A percentile compares a stretch with the other conserved stretches of the same genome.
phyloP scores from a whole-genome alignment of 2,888 invertebrate genomes.

The Patella ulyssiponensis region DNA sequence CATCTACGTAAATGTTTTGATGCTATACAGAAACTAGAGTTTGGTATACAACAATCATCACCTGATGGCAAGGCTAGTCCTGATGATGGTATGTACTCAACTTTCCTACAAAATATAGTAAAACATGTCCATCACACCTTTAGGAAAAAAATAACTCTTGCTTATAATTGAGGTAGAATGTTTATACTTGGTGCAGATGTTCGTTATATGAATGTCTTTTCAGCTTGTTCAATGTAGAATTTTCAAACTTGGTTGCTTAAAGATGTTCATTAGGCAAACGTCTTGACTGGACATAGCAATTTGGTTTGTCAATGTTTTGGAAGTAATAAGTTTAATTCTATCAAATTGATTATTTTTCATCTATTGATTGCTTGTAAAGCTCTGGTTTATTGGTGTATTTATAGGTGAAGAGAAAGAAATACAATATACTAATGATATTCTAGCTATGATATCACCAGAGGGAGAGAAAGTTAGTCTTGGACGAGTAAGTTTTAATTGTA shows the following conservation, averaged over 20 bases:
- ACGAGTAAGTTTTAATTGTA: slow-evolving; percentile 74
- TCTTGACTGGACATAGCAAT: too few relatives aligned
- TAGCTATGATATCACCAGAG: slow-evolving; percentile 92
- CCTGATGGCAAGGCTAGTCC: slow-evolving; percentile 58
- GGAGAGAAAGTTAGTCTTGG: slow-evolving; percentile 85
- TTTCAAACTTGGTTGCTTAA: too few relatives aligned
- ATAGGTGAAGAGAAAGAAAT: slow-evolving; percentile 55
- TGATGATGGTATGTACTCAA: slow-evolving; percentile 31
- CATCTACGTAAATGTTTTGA: slow-evolving; percentile 89
- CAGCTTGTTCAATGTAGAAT: too few relatives aligned
- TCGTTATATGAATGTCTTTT: not conserved
- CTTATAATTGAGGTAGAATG: too few relatives aligned
- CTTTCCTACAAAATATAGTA: not conserved
- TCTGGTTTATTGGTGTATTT: not conserved
- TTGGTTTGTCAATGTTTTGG: too few relatives aligned
- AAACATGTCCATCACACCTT: too few relatives aligned
- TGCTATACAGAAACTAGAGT: slow-evolving; percentile 72
- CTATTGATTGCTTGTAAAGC: too few relatives aligned
- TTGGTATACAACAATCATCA: slow-evolving; percentile 60
- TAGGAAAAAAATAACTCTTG: too few relatives aligned
- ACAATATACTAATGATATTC: slow-evolving; percentile 82
- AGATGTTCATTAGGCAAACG: too few relatives aligned
- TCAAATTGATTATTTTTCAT: too few relatives aligned
- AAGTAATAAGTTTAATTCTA: too few relatives aligned
- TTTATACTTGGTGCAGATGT: too few relatives aligned